phyloP scores from a whole-genome alignment of 2,113 vertebrate genomes.

The Mirounga angustirostris region DNA sequence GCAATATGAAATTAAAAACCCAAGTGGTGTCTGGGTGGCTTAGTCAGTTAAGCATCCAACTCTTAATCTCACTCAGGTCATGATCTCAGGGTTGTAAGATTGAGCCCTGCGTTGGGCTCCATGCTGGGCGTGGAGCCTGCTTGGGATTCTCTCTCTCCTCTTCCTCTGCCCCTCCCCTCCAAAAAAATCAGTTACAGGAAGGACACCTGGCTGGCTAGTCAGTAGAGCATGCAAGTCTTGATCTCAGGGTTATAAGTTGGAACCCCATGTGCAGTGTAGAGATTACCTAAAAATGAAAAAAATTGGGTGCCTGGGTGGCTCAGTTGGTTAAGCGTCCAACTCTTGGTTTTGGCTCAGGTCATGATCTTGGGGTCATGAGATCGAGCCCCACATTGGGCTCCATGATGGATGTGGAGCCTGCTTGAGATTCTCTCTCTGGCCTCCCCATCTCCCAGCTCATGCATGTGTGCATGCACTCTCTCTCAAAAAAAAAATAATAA shows the following conservation, averaged over 20 bases:
- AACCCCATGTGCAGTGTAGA: not conserved
- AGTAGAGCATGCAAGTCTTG: not conserved
- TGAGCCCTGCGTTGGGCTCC: not conserved
- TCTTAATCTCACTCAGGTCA: not conserved
- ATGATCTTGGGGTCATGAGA: not conserved
- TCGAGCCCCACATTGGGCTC: not conserved
- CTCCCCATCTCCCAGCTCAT: not conserved
- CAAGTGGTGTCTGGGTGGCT: not conserved
- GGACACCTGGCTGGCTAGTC: not conserved
- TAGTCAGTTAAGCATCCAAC: not conserved
- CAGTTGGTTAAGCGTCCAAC: not conserved
- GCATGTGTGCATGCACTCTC: too few species aligned
- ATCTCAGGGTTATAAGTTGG: not conserved
- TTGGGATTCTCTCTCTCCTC: not conserved
- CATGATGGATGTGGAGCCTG: not conserved
- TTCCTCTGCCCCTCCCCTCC: not conserved
- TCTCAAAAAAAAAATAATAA: not conserved
- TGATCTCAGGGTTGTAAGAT: not conserved
- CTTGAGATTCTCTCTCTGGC: not conserved
- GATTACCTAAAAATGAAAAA: not conserved
- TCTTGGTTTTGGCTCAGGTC: not conserved
- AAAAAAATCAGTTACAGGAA: not conserved
- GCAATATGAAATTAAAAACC: not conserved
- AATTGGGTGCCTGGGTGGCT: not conserved
- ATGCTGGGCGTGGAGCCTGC: too few species aligned